Conservation (phyloP, 53 echinoderm and acorn worm genomes). For the Patiria pectinifera region DNA sequence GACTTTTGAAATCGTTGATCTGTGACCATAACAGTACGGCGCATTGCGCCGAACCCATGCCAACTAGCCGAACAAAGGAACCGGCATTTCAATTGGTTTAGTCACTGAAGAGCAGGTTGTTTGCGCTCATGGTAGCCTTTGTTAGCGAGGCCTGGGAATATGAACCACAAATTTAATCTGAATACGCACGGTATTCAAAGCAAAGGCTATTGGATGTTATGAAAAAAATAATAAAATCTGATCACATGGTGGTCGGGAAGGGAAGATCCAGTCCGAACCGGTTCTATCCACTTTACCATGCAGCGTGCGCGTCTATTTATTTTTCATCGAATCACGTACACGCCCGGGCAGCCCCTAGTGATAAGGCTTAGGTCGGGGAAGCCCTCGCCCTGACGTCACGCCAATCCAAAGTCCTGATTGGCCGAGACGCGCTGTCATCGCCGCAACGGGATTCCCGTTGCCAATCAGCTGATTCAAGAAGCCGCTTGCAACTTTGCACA, state of each 20-base stretch:
- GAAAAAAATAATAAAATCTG: neutral
- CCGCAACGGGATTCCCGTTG: constrained; percentile 29
- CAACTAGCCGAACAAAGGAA: no score
- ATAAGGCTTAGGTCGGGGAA: constrained; percentile 42
- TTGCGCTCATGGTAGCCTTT: no score
- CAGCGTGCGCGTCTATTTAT: neutral
- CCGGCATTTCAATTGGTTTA: no score
- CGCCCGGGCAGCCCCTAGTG: constrained; percentile 7
- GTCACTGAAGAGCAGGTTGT: no score
- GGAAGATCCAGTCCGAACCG: constrained; percentile 21
- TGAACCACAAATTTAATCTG: no score
- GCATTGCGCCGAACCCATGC: no score
- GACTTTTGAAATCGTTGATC: no score
- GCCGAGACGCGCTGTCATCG: constrained; percentile 31
- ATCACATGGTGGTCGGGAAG: neutral
- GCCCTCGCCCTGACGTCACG: constrained; percentile 51
- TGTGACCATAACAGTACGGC: no score
- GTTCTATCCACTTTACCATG: neutral
- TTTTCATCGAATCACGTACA: neutral
- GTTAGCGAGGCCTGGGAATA: no score
- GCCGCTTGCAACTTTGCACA: constrained; percentile 1
- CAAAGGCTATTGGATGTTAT: neutral
- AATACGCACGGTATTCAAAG: no score
- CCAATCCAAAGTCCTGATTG: constrained; percentile 15
- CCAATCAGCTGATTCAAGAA: constrained; percentile 37